These are phyloP conservation scores for Tonatia bakeri DNA, from an alignment of 2,113 vertebrate genomes.

Conservation along the genomic window DNA sequence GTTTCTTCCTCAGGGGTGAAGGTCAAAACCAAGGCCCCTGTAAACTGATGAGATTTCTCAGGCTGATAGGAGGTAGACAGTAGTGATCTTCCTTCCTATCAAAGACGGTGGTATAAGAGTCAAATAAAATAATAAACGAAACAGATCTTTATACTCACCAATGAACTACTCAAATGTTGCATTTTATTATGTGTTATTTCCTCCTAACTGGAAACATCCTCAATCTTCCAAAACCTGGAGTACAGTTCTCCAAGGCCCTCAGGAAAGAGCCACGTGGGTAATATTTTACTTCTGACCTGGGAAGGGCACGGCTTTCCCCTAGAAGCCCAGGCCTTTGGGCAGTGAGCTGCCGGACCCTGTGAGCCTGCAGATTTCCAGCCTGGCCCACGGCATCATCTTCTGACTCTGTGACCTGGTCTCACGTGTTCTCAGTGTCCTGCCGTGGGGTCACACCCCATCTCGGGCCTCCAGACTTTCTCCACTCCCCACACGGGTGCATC, in stretches of 20 bases:
- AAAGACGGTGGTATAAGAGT: not conserved
- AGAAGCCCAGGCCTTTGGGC: not conserved
- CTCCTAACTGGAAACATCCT: not conserved
- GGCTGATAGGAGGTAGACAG: not conserved
- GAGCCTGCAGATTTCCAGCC: not conserved
- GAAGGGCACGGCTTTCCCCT: not conserved
- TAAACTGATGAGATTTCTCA: not conserved
- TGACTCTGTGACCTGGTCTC: not conserved
- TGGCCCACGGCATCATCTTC: not conserved
- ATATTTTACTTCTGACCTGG: not conserved
- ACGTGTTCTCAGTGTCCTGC: accelerated
- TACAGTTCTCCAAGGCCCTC: not conserved
- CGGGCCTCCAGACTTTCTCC: not conserved
- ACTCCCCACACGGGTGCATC: too few relatives aligned
- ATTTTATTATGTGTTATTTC: not conserved
- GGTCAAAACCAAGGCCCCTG: not conserved
- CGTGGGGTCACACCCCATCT: not conserved
- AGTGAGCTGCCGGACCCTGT: not conserved
- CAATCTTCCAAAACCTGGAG: not conserved
- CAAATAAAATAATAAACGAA: not conserved
- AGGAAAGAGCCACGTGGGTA: not conserved
- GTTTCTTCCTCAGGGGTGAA: not conserved
- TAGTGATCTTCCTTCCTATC: not conserved
- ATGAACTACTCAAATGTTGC: not conserved
- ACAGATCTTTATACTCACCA: too few relatives aligned